These are phyloP conservation scores for Pundamilia nyererei DNA, from an alignment of 2,113 vertebrate species.

Conservation along the genomic window DNA sequence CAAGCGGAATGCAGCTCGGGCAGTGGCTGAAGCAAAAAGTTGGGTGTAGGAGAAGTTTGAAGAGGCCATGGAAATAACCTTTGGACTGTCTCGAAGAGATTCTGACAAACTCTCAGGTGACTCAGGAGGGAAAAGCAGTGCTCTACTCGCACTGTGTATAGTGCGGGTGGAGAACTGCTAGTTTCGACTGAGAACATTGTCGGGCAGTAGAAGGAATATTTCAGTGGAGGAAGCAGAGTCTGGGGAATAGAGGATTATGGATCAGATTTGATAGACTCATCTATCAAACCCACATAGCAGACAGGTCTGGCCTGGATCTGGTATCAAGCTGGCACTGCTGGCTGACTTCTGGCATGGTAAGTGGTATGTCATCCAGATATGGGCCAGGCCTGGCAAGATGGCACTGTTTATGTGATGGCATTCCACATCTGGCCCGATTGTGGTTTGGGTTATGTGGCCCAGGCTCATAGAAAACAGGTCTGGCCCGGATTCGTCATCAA, in stretches of 20 bases:
- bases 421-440: too few relatives aligned
- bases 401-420: too few relatives aligned
- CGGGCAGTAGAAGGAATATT: background rate
- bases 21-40: background rate
- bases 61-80: background rate
- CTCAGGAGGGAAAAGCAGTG: background rate
- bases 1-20: fast-evolving
- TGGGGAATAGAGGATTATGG: too few relatives aligned
- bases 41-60: background rate
- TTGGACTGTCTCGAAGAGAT: background rate
- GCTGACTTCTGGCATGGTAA: too few relatives aligned
- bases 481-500: too few relatives aligned
- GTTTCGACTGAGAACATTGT: background rate
- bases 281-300: background rate
- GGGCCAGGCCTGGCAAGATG: too few relatives aligned
- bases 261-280: too few relatives aligned
- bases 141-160: background rate
- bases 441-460: too few relatives aligned
- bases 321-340: background rate
- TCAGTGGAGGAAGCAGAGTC: background rate
- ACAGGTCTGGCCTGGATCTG: background rate
- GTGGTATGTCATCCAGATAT: too few relatives aligned
- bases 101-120: background rate
- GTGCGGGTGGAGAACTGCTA: background rate
- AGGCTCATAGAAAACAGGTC: too few relatives aligned